Percentiles rank a stretch among this genome's conserved stretches.
Evolutionary conservation across 2,113 vertebrate species (phyloP).

Genomic region (Cochlearius cochlearius): DNA sequence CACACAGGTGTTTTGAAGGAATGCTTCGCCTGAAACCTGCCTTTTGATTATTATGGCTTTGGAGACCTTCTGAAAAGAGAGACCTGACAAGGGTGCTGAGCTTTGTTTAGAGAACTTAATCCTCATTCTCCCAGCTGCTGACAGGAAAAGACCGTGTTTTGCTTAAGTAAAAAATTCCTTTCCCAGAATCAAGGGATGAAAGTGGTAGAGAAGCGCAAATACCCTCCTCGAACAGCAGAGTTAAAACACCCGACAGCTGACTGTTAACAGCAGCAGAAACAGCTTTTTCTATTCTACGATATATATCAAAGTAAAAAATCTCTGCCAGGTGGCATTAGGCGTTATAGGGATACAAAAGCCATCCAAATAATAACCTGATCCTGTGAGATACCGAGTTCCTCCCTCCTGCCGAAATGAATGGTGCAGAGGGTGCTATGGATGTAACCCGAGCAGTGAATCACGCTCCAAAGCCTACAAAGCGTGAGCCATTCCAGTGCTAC

Average conservation of each 20-base stretch:
- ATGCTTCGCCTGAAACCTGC: slow-evolving; percentile 32
- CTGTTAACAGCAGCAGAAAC: background rate
- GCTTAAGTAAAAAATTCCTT: slow-evolving; percentile 59
- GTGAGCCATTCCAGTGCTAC: background rate
- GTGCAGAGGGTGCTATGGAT: background rate
- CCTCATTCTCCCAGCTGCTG: slow-evolving; percentile 78
- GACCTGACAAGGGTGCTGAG: slow-evolving; percentile 70
- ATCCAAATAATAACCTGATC: background rate
- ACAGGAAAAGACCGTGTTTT: slow-evolving; percentile 55
- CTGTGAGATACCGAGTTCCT: background rate
- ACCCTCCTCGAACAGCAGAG: background rate
- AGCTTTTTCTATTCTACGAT: background rate
- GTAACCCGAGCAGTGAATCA: background rate
- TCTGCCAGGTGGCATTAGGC: background rate
- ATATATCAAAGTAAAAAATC: background rate
- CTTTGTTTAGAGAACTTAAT: slow-evolving; percentile 80
- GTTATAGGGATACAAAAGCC: background rate
- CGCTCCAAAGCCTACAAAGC: background rate
- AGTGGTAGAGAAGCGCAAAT: background rate
- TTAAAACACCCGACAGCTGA: background rate
- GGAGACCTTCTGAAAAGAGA: slow-evolving; percentile 49
- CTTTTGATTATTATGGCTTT: slow-evolving; percentile 25
- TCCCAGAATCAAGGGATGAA: slow-evolving; percentile 23
- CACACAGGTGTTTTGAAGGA: slow-evolving; percentile 58
- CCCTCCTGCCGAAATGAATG: background rate